Evolutionary conservation across 2,888 invertebrate genomes (phyloP).

Genomic region (Criorhina ranunculi): DNA sequence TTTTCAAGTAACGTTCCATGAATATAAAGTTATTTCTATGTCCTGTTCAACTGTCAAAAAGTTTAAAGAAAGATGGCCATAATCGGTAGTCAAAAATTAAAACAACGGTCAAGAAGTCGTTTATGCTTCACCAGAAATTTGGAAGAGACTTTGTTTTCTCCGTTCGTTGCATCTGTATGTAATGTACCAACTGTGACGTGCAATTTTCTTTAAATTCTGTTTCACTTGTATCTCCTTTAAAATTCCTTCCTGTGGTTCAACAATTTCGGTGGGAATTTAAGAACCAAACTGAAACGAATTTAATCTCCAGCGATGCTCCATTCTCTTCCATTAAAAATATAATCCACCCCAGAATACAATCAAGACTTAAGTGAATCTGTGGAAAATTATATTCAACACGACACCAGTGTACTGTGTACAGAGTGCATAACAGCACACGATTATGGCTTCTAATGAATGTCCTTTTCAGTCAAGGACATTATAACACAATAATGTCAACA

Average conservation of each 20-base stretch:
- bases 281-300: conserved; percentile 18
- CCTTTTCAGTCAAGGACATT: conserved; percentile 73
- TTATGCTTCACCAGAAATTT: no score
- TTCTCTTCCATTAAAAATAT: conserved; percentile 22
- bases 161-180: no score
- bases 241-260: neutral
- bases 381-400: conserved; percentile 42
- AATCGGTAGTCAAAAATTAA: no score
- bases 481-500: conserved; percentile 76
- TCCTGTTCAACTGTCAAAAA: no score
- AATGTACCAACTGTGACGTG: no score
- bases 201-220: neutral
- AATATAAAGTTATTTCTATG: no score
- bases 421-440: conserved; percentile 31
- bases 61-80: no score
- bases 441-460: conserved; percentile 70
- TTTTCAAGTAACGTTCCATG: no score
- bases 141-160: no score
- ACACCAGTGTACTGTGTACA: conserved; percentile 15
- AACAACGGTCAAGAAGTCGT: no score
- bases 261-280: conserved; percentile 12
- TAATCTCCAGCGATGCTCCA: conserved; percentile 10
- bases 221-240: neutral
- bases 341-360: conserved; percentile 45
- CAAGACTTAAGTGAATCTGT: conserved; percentile 52